Conservation (phyloP, 2,888 invertebrate genomes). For the Empis livida region DNA sequence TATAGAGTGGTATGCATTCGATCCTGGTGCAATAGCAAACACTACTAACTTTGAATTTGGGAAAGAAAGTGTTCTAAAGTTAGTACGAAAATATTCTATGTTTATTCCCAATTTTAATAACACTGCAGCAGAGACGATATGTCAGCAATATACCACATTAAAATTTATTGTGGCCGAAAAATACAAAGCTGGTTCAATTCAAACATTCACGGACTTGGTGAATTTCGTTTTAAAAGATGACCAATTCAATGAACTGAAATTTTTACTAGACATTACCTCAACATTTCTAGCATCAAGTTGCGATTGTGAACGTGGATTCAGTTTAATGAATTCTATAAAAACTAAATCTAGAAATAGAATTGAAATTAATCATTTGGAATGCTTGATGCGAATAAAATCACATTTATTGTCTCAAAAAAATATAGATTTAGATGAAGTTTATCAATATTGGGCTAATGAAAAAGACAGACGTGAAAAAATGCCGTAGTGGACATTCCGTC, state of each 20-base stretch:
- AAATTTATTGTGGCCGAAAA: constrained; percentile 1
- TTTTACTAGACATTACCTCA: neutral
- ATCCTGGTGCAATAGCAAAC: neutral
- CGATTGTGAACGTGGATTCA: constrained; percentile 2
- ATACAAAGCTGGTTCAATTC: neutral
- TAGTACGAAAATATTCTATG: neutral
- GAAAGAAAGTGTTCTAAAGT: neutral
- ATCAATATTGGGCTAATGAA: neutral
- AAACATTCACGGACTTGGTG: neutral
- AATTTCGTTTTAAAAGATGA: neutral
- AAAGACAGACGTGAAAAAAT: neutral
- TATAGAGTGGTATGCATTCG: neutral
- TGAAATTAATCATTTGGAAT: constrained; percentile 1
- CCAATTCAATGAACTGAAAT: neutral
- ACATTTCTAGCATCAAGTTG: constrained; percentile 3
- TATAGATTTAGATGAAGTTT: neutral
- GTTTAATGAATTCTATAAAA: constrained; percentile 3
- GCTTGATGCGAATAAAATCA: constrained; percentile 2
- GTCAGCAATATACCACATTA: constrained; percentile 1
- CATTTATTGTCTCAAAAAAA: neutral
- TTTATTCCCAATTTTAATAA: constrained; percentile 1
- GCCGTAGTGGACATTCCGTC: neutral
- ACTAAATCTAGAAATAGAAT: constrained; percentile 1
- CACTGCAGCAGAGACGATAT: neutral
- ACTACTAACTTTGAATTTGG: neutral